phyloP scores from a whole-genome alignment of 1,140 invertebrate species.

The Drosophila persimilis region DNA sequence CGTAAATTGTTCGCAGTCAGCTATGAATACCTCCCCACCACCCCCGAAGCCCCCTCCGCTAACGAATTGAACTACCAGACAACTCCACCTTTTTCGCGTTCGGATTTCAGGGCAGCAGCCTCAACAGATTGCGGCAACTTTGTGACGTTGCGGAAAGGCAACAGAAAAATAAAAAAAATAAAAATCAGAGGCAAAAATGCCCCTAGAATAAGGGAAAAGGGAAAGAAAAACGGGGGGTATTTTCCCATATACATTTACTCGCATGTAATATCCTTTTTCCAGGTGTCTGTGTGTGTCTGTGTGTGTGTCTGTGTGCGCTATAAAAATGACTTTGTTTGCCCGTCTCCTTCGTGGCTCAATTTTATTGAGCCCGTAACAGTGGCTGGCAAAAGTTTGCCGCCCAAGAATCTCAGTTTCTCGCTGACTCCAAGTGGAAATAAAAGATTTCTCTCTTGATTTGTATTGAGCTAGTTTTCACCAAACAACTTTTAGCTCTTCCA shows the following conservation, averaged over 20 bases:
- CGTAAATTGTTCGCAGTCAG: conserved; percentile 66
- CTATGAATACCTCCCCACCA: conserved; percentile 31
- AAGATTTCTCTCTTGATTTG: conserved; percentile 68
- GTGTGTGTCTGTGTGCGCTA: conserved; percentile 36
- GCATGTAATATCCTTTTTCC: conserved; percentile 16
- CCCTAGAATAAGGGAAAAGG: conserved; percentile 36
- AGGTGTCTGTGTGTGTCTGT: conserved; percentile 10
- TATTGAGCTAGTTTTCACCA: conserved; percentile 69
- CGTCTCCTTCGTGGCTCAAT: conserved; percentile 56
- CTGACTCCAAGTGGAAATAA: conserved; percentile 1
- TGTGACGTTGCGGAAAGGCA: conserved; percentile 56
- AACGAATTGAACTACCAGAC: conserved; percentile 75
- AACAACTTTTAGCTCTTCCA: conserved; percentile 12
- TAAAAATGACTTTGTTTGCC: conserved; percentile 81
- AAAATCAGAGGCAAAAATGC: conserved; percentile 8
- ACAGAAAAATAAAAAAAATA: conserved; percentile 1
- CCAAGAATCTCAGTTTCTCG: conserved; percentile 46
- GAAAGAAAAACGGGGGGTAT: conserved; percentile 37
- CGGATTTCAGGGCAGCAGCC: conserved; percentile 43
- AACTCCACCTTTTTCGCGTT: conserved; percentile 77
- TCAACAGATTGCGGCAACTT: conserved; percentile 66
- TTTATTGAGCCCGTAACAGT: conserved; percentile 69
- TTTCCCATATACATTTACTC: conserved; percentile 11
- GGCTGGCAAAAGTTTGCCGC: conserved; percentile 63
- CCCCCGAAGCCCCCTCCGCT: conserved; percentile 24